Evolutionary conservation across 2,113 vertebrate species (phyloP).

Genomic region (Melanerpes aurifrons): DNA sequence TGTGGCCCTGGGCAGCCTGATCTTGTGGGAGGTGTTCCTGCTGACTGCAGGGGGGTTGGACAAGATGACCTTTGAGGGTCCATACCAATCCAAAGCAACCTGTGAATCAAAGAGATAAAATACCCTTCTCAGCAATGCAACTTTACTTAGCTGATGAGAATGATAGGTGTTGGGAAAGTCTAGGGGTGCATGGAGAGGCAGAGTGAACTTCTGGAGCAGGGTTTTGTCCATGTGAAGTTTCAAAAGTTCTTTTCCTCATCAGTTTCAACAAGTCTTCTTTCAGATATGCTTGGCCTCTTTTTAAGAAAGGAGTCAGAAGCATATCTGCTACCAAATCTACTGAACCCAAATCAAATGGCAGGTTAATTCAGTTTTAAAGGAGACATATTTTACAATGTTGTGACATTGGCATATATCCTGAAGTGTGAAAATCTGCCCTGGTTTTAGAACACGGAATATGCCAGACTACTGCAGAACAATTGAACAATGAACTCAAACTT

Average conservation of each 20-base stretch:
- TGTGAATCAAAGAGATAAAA: neutral
- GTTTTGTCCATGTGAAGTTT: neutral
- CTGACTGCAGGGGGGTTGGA: too few species aligned
- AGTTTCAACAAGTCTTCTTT: neutral
- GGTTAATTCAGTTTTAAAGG: neutral
- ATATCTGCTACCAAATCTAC: neutral
- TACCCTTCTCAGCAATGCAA: neutral
- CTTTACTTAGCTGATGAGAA: neutral
- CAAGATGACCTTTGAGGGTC: too few species aligned
- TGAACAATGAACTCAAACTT: neutral
- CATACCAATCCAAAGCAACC: too few species aligned
- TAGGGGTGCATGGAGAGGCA: neutral
- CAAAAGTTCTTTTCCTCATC: accelerated
- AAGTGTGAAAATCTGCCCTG: neutral
- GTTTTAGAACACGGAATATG: neutral
- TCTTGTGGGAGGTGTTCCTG: too few species aligned
- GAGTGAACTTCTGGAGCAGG: neutral
- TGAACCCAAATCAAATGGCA: neutral
- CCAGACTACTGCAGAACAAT: neutral
- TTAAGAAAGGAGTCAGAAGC: neutral
- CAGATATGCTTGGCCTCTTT: neutral
- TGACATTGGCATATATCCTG: neutral
- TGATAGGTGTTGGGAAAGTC: neutral
- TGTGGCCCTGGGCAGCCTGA: too few species aligned
- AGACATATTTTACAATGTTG: neutral